Evolutionary conservation across 2,888 invertebrate genomes (phyloP).

Genomic region (Lasioglossum malachurum): DNA sequence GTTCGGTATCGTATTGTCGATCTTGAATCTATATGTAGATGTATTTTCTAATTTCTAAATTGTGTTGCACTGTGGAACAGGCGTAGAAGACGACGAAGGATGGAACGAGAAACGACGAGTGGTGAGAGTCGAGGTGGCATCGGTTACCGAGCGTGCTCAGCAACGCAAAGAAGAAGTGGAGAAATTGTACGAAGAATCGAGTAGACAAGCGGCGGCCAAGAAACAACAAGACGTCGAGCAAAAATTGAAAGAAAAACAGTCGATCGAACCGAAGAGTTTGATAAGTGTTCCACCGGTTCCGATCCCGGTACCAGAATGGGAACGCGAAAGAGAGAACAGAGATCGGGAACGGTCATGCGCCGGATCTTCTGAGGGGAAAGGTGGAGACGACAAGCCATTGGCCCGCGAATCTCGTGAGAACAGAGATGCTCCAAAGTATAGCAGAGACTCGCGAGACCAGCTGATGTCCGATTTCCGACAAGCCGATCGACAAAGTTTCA

Average conservation of each 20-base stretch:
- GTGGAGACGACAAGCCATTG: conserved; percentile 59
- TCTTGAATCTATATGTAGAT: neutral
- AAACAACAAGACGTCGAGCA: conserved; percentile 90
- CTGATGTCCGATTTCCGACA: conserved; percentile 67
- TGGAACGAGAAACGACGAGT: conserved; percentile 90
- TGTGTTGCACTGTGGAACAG: conserved; percentile 54
- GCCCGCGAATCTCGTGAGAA: conserved; percentile 48
- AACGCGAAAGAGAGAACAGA: conserved; percentile 85
- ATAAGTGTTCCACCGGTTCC: conserved; percentile 84
- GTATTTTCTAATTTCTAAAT: neutral
- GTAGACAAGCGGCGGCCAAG: conserved; percentile 88
- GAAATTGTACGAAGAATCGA: conserved; percentile 89
- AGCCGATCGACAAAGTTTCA: conserved; percentile 68
- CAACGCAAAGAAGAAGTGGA: conserved; percentile 96
- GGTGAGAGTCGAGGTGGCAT: conserved; percentile 91
- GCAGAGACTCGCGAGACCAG: conserved; percentile 62
- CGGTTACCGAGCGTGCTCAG: conserved; percentile 93
- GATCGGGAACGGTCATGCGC: conserved; percentile 83
- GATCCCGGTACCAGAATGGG: conserved; percentile 87
- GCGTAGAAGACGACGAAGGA: conserved; percentile 88
- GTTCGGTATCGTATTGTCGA: neutral
- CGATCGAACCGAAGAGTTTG: conserved; percentile 84
- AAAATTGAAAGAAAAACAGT: conserved; percentile 87
- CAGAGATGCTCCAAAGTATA: conserved; percentile 61
- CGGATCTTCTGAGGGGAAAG: conserved; percentile 78